Percentiles rank a stretch among this genome's conserved stretches.
These are phyloP conservation scores for Urophycis tenuis DNA, from an alignment of 2,797 vertebrate genomes.

Conservation along the genomic window DNA sequence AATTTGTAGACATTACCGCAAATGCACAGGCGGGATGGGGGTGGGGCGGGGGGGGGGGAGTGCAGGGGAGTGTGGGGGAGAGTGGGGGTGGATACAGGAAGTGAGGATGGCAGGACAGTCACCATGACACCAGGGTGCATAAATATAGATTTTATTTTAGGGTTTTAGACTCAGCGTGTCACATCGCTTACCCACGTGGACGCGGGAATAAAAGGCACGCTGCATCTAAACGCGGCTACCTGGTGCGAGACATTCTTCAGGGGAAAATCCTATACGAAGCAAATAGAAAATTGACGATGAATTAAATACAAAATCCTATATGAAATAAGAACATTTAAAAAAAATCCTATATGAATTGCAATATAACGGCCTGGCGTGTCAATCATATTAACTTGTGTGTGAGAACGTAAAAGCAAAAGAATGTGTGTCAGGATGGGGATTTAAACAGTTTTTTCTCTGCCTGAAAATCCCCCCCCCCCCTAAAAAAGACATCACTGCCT, in stretches of 20 bases:
- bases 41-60: slow-evolving; percentile 44
- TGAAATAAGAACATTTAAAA: slow-evolving; percentile 22
- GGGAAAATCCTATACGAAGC: neutral
- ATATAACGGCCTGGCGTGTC: slow-evolving; percentile 43
- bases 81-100: slow-evolving; percentile 65
- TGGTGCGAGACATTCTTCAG: neutral
- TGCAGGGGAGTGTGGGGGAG: slow-evolving; percentile 39
- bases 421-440: slow-evolving; percentile 34
- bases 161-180: slow-evolving; percentile 44
- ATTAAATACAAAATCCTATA: slow-evolving; percentile 43
- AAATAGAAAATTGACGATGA: slow-evolving; percentile 21
- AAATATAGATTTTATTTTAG: slow-evolving; percentile 57
- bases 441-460: neutral
- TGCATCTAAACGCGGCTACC: neutral
- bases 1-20: slow-evolving; percentile 76
- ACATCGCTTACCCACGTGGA: neutral
- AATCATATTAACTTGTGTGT: slow-evolving; percentile 33
- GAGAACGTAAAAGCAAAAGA: slow-evolving; percentile 6
- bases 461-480: slow-evolving; percentile 6
- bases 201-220: neutral
- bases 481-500: slow-evolving; percentile 27
- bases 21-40: slow-evolving; percentile 62
- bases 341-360: slow-evolving; percentile 41
- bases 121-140: slow-evolving; percentile 47
- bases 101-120: slow-evolving; percentile 59